phyloP scores from a whole-genome alignment of 2,888 invertebrate genomes.

The Polydrusus pterygomalis region DNA sequence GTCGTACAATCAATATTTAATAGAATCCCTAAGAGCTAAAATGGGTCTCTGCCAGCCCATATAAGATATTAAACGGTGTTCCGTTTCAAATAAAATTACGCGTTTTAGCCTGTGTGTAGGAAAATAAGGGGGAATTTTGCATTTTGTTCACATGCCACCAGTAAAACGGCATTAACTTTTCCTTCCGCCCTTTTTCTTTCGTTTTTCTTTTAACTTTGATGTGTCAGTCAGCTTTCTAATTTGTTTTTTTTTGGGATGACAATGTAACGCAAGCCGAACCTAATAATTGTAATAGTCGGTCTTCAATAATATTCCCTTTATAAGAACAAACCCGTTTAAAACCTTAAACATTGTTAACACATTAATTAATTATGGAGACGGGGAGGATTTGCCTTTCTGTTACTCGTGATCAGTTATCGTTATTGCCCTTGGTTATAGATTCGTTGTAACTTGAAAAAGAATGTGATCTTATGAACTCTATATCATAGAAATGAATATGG shows the following conservation, averaged over 20 bases:
- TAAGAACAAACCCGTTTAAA: too few relatives aligned
- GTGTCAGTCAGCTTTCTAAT: neutral
- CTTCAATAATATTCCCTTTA: too few relatives aligned
- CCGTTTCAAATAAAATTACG: constrained; percentile 29
- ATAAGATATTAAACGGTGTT: constrained; percentile 27
- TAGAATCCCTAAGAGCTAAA: constrained; percentile 25
- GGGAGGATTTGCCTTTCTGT: too few relatives aligned
- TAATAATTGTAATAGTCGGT: too few relatives aligned
- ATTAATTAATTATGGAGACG: too few relatives aligned
- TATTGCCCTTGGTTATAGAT: too few relatives aligned
- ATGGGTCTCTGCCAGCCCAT: constrained; percentile 20
- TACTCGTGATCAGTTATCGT: too few relatives aligned
- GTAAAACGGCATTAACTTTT: constrained; percentile 16
- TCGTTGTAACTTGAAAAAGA: too few relatives aligned
- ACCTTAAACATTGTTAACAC: too few relatives aligned
- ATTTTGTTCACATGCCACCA: constrained; percentile 25
- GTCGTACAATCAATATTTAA: constrained; percentile 30
- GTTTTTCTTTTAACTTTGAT: constrained; percentile 13
- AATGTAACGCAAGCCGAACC: neutral
- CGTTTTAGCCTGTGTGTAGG: constrained; percentile 15
- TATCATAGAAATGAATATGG: too few relatives aligned
- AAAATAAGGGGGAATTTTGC: constrained; percentile 12
- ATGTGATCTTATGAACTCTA: too few relatives aligned
- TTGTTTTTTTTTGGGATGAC: neutral
- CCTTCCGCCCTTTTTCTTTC: neutral